These are phyloP conservation scores for Unio delphinus DNA, from an alignment of 2,888 invertebrate species.

Conservation along the genomic window DNA sequence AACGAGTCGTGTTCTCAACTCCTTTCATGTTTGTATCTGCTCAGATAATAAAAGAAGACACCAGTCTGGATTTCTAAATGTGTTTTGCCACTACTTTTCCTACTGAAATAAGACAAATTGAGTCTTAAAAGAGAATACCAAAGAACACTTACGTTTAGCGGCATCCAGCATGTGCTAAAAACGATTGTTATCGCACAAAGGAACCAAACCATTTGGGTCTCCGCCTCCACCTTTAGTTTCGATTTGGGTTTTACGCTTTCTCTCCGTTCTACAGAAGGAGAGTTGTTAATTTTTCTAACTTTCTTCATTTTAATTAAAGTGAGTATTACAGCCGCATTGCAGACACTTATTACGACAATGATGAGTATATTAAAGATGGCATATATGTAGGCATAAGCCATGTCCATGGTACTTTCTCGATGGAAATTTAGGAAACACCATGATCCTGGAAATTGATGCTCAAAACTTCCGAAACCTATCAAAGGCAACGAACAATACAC, in stretches of 20 bases:
- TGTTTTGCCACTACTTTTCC: neutral
- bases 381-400: constrained; percentile 60
- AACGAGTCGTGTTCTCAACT: too few relatives aligned
- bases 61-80: too few relatives aligned
- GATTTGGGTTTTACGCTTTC: constrained; percentile 20
- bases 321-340: constrained; percentile 52
- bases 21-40: too few relatives aligned
- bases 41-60: too few relatives aligned
- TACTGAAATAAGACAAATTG: neutral
- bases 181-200: constrained; percentile 67
- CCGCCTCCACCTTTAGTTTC: constrained; percentile 51
- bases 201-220: constrained; percentile 69
- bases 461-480: constrained; percentile 66
- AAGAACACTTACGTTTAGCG: constrained; percentile 62
- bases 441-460: constrained; percentile 68
- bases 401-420: constrained; percentile 43
- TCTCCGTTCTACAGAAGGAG: constrained; percentile 42
- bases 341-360: constrained; percentile 49
- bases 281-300: constrained; percentile 37
- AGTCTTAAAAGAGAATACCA: neutral
- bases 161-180: constrained; percentile 68
- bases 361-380: constrained; percentile 58
- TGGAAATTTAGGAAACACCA: constrained; percentile 71
- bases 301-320: constrained; percentile 59
- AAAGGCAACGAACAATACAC: constrained; percentile 64